Conservation (phyloP, 2,888 invertebrate genomes). For the Polietes domitor region DNA sequence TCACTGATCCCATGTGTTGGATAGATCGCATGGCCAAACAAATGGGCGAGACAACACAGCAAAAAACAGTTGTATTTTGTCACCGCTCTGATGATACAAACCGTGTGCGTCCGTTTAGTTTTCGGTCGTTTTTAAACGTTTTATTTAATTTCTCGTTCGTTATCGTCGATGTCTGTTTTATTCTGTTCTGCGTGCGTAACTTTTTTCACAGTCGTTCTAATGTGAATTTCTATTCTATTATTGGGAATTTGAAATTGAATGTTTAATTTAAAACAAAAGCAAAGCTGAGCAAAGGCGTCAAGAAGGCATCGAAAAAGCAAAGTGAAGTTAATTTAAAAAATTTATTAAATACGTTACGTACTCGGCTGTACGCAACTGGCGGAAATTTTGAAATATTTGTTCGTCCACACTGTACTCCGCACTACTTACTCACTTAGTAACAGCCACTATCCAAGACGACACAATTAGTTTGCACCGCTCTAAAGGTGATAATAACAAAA, state of each 20-base stretch:
- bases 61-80: constrained; percentile 62
- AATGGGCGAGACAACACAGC: constrained; percentile 36
- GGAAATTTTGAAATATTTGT: background rate
- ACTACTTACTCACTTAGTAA: background rate
- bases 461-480: background rate
- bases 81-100: constrained; percentile 56
- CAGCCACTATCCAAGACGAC: background rate
- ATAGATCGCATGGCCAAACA: constrained; percentile 54
- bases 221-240: background rate
- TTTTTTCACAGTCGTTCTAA: background rate
- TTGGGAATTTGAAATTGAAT: background rate
- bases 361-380: background rate
- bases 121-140: constrained; percentile 26
- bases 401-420: background rate
- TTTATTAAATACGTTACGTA: no score
- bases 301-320: background rate
- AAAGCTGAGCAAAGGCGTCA: background rate
- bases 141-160: background rate
- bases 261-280: constrained; percentile 1
- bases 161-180: constrained; percentile 23
- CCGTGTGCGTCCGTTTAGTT: constrained; percentile 16
- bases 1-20: constrained; percentile 35
- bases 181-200: background rate
- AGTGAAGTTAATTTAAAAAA: background rate
- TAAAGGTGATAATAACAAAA: constrained; percentile 7